Conservation (phyloP, 37 sponge, comb jelly and placozoan species). For the Axinella damicornis region DNA sequence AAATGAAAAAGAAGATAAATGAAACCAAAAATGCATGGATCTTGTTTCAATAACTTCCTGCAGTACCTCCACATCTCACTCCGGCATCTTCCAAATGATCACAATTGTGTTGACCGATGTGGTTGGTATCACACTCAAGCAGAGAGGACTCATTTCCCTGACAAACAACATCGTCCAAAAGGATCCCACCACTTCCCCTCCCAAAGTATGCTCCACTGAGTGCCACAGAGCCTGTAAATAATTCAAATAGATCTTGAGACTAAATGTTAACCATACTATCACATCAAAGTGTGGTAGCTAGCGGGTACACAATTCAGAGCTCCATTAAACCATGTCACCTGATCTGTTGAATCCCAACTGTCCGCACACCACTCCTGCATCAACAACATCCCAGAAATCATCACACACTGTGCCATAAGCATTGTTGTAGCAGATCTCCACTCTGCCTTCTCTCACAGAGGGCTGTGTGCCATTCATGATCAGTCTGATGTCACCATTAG, state of each 20-base stretch:
- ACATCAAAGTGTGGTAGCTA: no score
- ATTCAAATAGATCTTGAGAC: no score
- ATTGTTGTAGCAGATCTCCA: conserved; percentile 18
- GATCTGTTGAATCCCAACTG: conserved; percentile 14
- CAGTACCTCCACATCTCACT: conserved; percentile 28
- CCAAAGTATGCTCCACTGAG: no score
- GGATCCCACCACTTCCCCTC: conserved; percentile 8
- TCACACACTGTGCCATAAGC: conserved; percentile 30
- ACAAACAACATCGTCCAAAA: conserved; percentile 56
- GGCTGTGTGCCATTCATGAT: no score
- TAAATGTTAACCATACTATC: no score
- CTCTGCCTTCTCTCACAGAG: neutral
- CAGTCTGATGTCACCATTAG: no score
- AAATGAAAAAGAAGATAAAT: no score
- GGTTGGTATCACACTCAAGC: conserved; percentile 14
- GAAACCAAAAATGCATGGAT: no score
- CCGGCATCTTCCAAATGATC: conserved; percentile 35
- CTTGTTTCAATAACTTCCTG: no score
- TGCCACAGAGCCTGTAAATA: no score
- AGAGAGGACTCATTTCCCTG: conserved; percentile 48
- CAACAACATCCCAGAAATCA: neutral
- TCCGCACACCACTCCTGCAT: conserved; percentile 18
- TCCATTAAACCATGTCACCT: no score
- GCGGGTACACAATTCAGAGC: no score
- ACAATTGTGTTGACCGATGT: conserved; percentile 46